A percentile compares a stretch with the other conserved stretches of the same genome.
Evolutionary conservation across 1,140 invertebrate species (phyloP).

Genomic region (Papilio machaon): DNA sequence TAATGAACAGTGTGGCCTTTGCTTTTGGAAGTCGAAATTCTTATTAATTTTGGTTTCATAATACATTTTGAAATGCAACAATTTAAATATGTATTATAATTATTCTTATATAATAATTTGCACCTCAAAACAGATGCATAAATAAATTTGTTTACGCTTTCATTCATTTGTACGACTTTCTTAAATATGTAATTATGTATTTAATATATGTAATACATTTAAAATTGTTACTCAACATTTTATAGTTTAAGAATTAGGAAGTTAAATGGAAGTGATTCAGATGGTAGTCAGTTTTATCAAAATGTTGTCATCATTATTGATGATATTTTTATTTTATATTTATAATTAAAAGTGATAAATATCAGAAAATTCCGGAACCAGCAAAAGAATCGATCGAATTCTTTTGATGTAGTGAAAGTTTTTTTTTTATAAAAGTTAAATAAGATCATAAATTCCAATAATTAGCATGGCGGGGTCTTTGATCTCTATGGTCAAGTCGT

Average conservation of each 20-base stretch:
- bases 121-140: background rate
- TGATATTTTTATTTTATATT: no score
- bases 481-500: background rate
- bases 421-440: background rate
- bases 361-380: background rate
- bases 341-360: no score
- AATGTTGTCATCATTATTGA: no score
- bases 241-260: no score
- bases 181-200: background rate
- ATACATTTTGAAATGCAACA: no score
- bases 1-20: no score
- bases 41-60: no score
- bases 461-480: background rate
- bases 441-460: background rate
- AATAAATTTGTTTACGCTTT: slow-evolving; percentile 25
- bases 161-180: background rate
- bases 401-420: background rate
- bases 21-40: no score
- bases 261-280: no score
- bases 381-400: background rate
- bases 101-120: background rate
- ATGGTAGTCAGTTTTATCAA: no score
- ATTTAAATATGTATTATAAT: background rate
- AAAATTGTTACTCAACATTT: no score
- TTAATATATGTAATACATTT: no score